Conservation (phyloP, 2,113 vertebrate species). For the Mirounga angustirostris region DNA sequence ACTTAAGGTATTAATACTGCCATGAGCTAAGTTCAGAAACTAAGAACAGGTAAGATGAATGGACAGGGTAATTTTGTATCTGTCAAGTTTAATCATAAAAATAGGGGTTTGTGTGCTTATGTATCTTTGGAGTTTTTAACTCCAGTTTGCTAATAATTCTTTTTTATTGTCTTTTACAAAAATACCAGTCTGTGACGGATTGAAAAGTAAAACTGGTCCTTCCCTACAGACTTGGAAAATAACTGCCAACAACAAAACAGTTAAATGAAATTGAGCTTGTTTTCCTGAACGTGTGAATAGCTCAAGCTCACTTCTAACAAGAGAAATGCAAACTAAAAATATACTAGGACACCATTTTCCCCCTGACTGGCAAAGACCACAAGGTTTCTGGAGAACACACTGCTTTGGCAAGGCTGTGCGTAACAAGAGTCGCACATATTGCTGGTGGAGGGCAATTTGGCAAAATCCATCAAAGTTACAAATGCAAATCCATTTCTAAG, state of each 20-base stretch:
- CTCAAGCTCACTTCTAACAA: not conserved
- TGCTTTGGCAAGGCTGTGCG: not conserved
- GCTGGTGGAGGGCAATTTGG: not conserved
- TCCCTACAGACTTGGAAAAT: slow-evolving; percentile 63
- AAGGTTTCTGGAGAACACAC: not conserved
- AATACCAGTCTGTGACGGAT: slow-evolving; percentile 51
- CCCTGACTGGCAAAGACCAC: not conserved
- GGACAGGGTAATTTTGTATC: not conserved
- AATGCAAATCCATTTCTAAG: slow-evolving; percentile 14
- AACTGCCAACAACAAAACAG: slow-evolving; percentile 60
- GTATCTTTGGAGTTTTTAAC: slow-evolving; percentile 41
- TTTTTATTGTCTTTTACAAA: slow-evolving; percentile 65
- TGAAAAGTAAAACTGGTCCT: slow-evolving; percentile 60
- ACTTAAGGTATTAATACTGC: not conserved
- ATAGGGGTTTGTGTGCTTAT: slow-evolving; percentile 31
- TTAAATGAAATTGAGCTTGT: slow-evolving; percentile 49
- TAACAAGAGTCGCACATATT: not conserved
- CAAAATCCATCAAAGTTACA: not conserved
- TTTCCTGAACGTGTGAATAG: slow-evolving; percentile 40
- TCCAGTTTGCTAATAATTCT: slow-evolving; percentile 58
- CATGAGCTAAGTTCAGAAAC: not conserved
- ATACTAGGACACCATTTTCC: not conserved
- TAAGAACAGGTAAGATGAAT: not conserved
- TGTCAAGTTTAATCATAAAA: not conserved
- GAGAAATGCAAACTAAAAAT: slow-evolving; percentile 37